These are phyloP conservation scores for Threskiornis aethiopicus DNA, from an alignment of 2,797 vertebrate species.

Conservation along the genomic window DNA sequence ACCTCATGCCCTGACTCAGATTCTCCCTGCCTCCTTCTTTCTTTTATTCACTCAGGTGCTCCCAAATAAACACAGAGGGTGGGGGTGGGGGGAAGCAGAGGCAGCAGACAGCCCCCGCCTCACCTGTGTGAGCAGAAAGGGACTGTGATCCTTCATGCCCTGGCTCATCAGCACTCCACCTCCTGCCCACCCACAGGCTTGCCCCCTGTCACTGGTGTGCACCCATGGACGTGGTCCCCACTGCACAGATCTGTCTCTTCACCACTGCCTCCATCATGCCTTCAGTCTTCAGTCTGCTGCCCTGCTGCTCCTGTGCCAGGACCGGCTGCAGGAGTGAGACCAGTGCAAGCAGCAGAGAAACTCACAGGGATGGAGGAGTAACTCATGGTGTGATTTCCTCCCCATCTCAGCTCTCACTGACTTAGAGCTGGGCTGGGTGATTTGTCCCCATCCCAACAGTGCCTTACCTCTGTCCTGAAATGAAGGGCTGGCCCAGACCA, in stretches of 20 bases:
- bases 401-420: not conserved
- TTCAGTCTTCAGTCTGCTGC: not conserved
- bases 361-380: not conserved
- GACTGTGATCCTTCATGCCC: not conserved
- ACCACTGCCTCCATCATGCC: not conserved
- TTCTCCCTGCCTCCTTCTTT: not conserved
- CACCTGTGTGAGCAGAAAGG: not conserved
- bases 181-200: rapidly evolving
- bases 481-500: not conserved
- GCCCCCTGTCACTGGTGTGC: not conserved
- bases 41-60: not conserved
- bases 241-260: not conserved
- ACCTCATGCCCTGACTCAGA: not conserved
- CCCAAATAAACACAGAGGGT: not conserved
- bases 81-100: not conserved
- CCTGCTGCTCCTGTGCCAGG: not conserved
- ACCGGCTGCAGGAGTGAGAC: not conserved
- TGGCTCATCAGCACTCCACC: not conserved
- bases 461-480: not conserved
- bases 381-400: not conserved
- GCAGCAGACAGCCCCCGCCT: not conserved
- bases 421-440: not conserved
- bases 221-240: not conserved
- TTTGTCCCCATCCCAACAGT: not conserved
- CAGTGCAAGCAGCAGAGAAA: not conserved